A percentile compares a stretch with the other conserved stretches of the same genome.
Conservation (phyloP, 2,888 invertebrate genomes). For the Synergus umbraculus region DNA sequence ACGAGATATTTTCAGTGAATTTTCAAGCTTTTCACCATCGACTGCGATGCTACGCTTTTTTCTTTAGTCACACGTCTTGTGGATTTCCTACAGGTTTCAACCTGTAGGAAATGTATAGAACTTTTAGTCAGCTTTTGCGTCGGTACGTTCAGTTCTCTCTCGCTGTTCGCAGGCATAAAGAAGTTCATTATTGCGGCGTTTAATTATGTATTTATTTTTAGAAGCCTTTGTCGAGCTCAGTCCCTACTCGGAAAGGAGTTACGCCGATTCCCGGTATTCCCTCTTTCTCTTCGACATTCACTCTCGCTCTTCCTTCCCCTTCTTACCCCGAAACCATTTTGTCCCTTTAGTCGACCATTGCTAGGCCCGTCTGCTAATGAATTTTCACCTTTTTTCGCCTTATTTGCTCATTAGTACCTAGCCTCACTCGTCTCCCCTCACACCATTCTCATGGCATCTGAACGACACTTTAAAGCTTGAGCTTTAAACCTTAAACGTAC, state of each 20-base stretch:
- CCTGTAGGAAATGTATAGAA: not conserved
- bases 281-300: slow-evolving; percentile 56
- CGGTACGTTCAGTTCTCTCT: slow-evolving; percentile 4
- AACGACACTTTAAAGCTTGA: slow-evolving; percentile 50
- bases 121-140: not conserved
- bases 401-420: slow-evolving; percentile 72
- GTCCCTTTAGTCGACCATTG: slow-evolving; percentile 45
- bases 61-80: not conserved
- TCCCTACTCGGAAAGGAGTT: slow-evolving; percentile 69
- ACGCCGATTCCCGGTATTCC: slow-evolving; percentile 71
- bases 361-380: slow-evolving; percentile 71
- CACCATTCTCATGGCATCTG: slow-evolving; percentile 47
- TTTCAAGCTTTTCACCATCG: not conserved
- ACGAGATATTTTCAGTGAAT: not conserved
- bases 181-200: slow-evolving; percentile 73
- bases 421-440: slow-evolving; percentile 54
- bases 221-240: slow-evolving; percentile 68
- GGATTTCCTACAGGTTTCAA: not conserved
- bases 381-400: slow-evolving; percentile 72
- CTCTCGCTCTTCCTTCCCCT: slow-evolving; percentile 53
- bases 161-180: slow-evolving; percentile 64
- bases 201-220: slow-evolving; percentile 75
- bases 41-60: too few relatives aligned
- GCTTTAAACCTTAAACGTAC: slow-evolving; percentile 54
- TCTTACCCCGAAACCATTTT: slow-evolving; percentile 45